Base-by-base conservation (phyloP, 2,888 invertebrate genomes). In the Nemoura dubitans region DNA sequence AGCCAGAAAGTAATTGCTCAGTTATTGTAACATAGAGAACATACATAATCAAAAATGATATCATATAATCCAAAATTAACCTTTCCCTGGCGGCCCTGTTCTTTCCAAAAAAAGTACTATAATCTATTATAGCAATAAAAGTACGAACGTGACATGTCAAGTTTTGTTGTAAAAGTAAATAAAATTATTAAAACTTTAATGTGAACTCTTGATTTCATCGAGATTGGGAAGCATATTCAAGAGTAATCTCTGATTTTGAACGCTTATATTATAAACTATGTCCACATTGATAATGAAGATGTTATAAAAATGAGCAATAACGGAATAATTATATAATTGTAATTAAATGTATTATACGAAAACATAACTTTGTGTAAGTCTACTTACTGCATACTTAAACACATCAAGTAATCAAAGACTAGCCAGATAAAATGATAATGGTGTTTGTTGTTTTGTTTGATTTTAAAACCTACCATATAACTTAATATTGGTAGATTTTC, bases 1-100 rank as follows among this genome's bases (percentile, higher is more conserved):
- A 43, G 27, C 84, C 59, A 84, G 84, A 84, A 84, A 84, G 59
- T n/a, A 30, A 83, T 84, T 84, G 84, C 84, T 84, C 84, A 84
- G 26, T 81, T 43, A 84, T 81, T 84, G 84, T 84, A 84, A 59
- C 26, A 84, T 84, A 86, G 82, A 82, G 82, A 86, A 84, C 21
- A 80, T 80, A 85, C 36, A 86, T 77, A 77, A 59, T 78, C 21
- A 76, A 85, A 29, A 84, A 21, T 85, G 27, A 59, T 21, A 59
- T 16, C 1, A 59, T 21, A 59, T 59, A 59, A 16, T 59, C 10
- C 10, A 59, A 59, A 59, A 36, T 6, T 36, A 36, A 36, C 36
- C 36, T 6, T 27, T 28, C 84, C 76, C 21, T 26, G 16, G 27
- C 28, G 21, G 76, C 84, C 84, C 84, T 28, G 59, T 7, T 1